Base-by-base conservation (phyloP, 1,140 invertebrate genomes). In the Drosophila kikkawai region DNA sequence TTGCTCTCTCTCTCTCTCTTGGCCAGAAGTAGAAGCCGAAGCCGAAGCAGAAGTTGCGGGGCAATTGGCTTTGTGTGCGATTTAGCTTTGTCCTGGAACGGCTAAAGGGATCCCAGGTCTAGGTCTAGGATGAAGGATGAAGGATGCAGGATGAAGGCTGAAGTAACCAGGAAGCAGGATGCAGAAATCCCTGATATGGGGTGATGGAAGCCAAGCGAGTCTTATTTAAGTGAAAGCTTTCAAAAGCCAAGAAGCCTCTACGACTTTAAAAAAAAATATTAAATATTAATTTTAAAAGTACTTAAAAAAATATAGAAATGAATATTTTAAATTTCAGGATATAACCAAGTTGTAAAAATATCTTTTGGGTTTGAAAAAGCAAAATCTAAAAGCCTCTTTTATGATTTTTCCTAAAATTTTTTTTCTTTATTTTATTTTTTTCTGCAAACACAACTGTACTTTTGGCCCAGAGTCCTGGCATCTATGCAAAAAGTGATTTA, bases 11-110 rank as follows among this genome's bases (percentile, higher is more conserved):
- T 29, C 26, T 4, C 22, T 17, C 61, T 32, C 58, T 47, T 47
- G 39, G 63, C 37, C 29, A 44, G 36, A 26, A 39, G 57, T 36
- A 22, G 39, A 15, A 39, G 61, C 4, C n/a, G 45, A 42, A 29
- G 61, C 4, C n/a, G 45, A 44, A 29, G 29, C 12, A 64, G 57
- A 44, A 34, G 67, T 64, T 53, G 60, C 48, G 15, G 63, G 63
- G 29, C 70, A 74, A 74, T 74, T 74, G 70, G 68, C 70, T 84
- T 84, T 84, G 82, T 84, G 67, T 55, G 67, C 82, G 77, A 80
- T 77, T 85, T 74, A 48, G 73, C 74, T 85, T 84, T 84, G 74
- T 81, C 51, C 69, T 59, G 29, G 17, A 19, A 11, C 39, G 22
- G n/a, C 58, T n/a, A 4, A 56, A 26, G 32, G 60, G 13, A 55